Evolutionary conservation across 2,113 vertebrate genomes (phyloP).

Genomic region (Platysteira castanea): DNA sequence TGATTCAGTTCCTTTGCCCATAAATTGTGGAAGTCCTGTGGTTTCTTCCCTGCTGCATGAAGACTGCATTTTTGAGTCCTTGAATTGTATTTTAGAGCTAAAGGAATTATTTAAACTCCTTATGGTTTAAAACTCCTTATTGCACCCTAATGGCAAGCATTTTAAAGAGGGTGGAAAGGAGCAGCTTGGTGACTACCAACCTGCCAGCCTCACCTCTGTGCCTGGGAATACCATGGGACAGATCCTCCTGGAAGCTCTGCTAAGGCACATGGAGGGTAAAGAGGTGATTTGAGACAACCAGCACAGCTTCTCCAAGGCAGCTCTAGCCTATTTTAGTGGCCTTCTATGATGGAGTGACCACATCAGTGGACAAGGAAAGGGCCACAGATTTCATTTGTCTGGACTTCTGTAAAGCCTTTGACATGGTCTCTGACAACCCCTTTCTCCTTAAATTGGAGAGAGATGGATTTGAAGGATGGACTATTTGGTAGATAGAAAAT

Average conservation of each 20-base stretch:
- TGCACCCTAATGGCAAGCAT: neutral
- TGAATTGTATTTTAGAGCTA: neutral
- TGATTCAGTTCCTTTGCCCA: neutral
- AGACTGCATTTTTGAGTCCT: neutral
- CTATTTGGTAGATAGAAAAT: neutral
- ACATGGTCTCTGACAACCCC: neutral
- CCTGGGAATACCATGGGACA: neutral
- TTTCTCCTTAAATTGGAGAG: neutral
- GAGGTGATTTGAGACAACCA: neutral
- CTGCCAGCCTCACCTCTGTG: neutral
- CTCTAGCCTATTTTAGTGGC: neutral
- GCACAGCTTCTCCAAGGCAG: neutral
- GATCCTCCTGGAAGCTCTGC: neutral
- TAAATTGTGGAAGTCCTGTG: neutral
- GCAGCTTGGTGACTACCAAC: neutral
- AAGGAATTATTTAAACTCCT: neutral
- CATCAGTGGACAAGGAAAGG: neutral
- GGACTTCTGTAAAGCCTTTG: neutral
- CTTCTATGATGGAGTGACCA: neutral
- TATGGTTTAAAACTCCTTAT: neutral
- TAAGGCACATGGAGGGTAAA: neutral
- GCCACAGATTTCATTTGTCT: neutral
- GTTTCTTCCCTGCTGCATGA: neutral
- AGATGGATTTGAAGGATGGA: neutral
- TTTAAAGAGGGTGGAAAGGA: neutral